Evolutionary conservation across 2,797 vertebrate genomes (phyloP), one percentile per base, ranked within the genome.

Genomic region (Triplophysa yarkandensis): DNA sequence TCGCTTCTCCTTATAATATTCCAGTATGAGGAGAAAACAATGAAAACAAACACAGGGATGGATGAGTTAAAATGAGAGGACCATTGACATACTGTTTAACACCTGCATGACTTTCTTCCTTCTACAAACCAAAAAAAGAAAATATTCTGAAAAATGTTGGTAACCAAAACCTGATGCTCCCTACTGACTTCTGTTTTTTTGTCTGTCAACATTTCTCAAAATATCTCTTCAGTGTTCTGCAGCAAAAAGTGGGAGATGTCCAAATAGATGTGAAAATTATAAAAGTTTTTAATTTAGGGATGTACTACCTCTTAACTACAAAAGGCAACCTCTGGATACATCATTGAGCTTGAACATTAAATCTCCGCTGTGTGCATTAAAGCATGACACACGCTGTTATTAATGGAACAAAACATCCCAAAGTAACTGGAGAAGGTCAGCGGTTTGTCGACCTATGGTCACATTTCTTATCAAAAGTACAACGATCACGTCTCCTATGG

Each of bases 1-100:
- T 65, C 75, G 64, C 39, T 81, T 81, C 65, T 77, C 67, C 61
- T 86, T 81, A 48, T 73, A 41, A 78, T 85, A 84, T 88, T 88
- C 79, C 50, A 74, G 73, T 82, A 17, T 44, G n/a, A 30, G 32
- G 41, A 79, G 81, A 82, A 78, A 71, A 63, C 25, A 1, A 41
- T 61, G 25, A 41, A 64, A 65, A 55, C 58, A 71, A 60, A 52
- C 44, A 52, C 44, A 63, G 23, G n/a, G 28, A 19, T 34, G 32
- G 16, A 4, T 25, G 11, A 2, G 17, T 32, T 54, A 16, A 4
- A 54, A 54, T 41, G 19, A 19, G 16, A 2, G 9, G 44, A 71
- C 55, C 19, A 36, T 71, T 50, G 16, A 61, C 69, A 62, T 13
- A 19, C 8, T 39, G 27, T 27, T 8, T 3, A 39, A 50, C n/a